Conservation (phyloP, 2,113 vertebrate species). For the Riparia riparia region DNA sequence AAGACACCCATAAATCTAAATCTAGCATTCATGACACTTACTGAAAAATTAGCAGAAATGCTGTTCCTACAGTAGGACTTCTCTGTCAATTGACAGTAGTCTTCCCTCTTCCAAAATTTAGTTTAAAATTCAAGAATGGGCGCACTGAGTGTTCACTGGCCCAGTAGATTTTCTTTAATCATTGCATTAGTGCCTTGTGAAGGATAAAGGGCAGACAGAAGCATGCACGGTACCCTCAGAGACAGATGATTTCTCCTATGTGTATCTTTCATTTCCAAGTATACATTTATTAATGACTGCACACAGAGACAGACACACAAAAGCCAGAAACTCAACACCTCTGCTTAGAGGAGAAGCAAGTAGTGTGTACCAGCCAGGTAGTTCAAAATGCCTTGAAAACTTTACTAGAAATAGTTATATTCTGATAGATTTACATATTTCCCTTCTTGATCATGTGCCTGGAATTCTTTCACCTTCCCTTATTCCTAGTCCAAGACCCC, state of each 20-base stretch:
- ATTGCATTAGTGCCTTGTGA: background rate
- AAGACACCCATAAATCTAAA: background rate
- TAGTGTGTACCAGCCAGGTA: background rate
- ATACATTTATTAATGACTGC: background rate
- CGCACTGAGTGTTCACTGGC: too few relatives aligned
- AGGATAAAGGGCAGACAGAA: background rate
- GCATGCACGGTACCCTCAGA: background rate
- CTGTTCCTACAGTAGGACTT: background rate
- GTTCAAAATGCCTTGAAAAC: background rate
- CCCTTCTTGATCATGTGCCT: background rate
- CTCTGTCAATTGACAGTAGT: background rate
- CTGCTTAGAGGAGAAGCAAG: background rate
- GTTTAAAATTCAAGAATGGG: background rate
- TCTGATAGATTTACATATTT: background rate
- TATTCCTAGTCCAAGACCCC: background rate
- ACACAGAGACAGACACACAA: background rate
- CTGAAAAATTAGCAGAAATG: background rate
- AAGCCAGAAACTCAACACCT: background rate
- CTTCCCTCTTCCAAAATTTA: background rate
- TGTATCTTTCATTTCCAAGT: background rate
- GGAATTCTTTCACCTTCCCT: background rate
- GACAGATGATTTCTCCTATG: background rate
- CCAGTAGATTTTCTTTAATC: background rate
- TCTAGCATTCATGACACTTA: accelerated
- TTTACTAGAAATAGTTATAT: background rate